These are phyloP conservation scores for Rhabdomys pumilio DNA, from an alignment of 2,797 vertebrate genomes.

Conservation along the genomic window DNA sequence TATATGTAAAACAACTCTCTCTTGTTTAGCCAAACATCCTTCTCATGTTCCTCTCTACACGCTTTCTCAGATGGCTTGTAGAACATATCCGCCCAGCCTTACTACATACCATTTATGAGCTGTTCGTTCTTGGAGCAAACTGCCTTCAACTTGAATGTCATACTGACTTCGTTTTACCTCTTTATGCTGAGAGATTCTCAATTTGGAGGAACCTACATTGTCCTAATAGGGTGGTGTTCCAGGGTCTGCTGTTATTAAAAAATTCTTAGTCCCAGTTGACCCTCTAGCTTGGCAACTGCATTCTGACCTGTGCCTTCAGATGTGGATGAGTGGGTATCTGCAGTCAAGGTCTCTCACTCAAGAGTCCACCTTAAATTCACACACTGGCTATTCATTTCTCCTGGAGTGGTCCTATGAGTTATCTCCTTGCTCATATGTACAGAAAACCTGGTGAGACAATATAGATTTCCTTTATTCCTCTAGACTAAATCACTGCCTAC, in stretches of 20 bases:
- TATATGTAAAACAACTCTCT: neutral
- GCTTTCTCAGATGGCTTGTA: neutral
- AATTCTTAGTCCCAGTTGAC: neutral
- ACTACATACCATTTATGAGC: neutral
- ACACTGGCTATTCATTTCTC: neutral
- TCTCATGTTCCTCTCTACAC: neutral
- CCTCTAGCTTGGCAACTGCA: neutral
- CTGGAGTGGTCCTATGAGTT: neutral
- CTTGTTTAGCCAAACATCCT: conserved; percentile 7
- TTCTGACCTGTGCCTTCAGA: neutral
- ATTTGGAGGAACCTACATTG: neutral
- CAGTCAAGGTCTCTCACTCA: neutral
- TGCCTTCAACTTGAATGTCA: neutral
- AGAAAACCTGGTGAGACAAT: neutral
- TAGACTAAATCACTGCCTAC: neutral
- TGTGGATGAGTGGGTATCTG: neutral
- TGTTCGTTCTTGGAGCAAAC: neutral
- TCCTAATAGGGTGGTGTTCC: neutral
- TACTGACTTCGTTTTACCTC: neutral
- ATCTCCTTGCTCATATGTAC: neutral
- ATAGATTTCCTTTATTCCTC: conserved; percentile 5
- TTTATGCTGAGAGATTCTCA: neutral
- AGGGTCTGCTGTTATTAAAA: neutral
- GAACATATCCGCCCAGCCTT: neutral
- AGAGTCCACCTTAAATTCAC: neutral